phyloP scores from a whole-genome alignment of 2,113 vertebrate genomes.

The Dendropsophus ebraccatus region DNA sequence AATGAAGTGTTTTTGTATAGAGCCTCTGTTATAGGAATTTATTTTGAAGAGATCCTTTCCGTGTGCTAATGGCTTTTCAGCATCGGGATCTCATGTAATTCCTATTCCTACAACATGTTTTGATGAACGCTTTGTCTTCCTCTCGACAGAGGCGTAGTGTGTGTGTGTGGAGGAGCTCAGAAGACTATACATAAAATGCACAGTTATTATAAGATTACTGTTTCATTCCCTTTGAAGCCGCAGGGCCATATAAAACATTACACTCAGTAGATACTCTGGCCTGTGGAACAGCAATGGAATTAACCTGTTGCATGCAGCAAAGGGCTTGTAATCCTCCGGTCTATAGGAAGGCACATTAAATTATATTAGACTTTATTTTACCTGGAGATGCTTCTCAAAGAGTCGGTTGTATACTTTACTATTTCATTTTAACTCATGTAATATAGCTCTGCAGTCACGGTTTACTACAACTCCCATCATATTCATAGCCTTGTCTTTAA shows the following conservation, averaged over 20 bases:
- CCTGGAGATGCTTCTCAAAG: background rate
- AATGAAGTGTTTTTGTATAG: constrained; percentile 34
- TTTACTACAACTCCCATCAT: background rate
- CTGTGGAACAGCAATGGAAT: constrained; percentile 24
- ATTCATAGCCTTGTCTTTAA: background rate
- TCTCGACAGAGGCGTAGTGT: constrained; percentile 27
- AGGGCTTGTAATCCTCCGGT: background rate
- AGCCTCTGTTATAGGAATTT: background rate
- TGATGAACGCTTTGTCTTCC: constrained; percentile 43
- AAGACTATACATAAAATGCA: constrained; percentile 49
- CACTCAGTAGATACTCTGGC: background rate
- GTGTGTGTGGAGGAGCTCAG: background rate
- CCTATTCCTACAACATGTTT: constrained; percentile 25
- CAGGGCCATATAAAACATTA: constrained; percentile 44
- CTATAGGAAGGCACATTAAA: background rate
- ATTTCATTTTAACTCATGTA: background rate
- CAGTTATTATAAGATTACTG: constrained; percentile 54
- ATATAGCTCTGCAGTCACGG: background rate
- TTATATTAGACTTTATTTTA: constrained; percentile 2
- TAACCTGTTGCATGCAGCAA: constrained; percentile 18
- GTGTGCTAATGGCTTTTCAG: constrained; percentile 43
- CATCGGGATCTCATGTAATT: constrained; percentile 41
- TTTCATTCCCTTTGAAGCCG: constrained; percentile 50
- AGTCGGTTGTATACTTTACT: background rate
- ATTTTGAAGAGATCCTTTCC: constrained; percentile 15